phyloP scores from a whole-genome alignment of 2,797 vertebrate genomes.

The Jordanella pulchra region DNA sequence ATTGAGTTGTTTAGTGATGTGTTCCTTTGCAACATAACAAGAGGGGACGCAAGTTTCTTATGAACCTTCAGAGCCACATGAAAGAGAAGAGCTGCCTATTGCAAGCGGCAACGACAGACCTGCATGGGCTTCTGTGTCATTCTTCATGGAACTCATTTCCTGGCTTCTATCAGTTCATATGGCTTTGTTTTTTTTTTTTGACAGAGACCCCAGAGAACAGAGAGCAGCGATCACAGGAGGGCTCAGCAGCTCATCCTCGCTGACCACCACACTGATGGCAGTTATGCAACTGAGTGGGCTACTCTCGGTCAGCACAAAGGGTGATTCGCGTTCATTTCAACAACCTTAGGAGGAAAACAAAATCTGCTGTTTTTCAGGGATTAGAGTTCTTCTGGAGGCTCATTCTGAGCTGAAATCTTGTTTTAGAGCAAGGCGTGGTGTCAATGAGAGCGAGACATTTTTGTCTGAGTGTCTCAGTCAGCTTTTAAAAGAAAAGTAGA shows the following conservation, averaged over 20 bases:
- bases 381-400: background rate
- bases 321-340: constrained; percentile 45
- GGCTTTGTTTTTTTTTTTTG: constrained; percentile 68
- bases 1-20: constrained; percentile 56
- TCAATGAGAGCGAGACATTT: constrained; percentile 10
- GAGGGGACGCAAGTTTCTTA: constrained; percentile 57
- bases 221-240: constrained; percentile 55
- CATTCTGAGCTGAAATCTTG: background rate
- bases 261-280: constrained; percentile 50
- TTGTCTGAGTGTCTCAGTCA: background rate
- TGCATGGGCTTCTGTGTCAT: constrained; percentile 41
- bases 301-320: constrained; percentile 54
- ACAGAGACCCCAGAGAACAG: constrained; percentile 44
- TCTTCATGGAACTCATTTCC: constrained; percentile 73
- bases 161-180: constrained; percentile 70
- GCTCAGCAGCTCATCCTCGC: constrained; percentile 51
- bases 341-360: constrained; percentile 26
- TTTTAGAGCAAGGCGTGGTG: constrained; percentile 2
- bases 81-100: constrained; percentile 54
- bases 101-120: constrained; percentile 58
- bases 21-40: constrained; percentile 60
- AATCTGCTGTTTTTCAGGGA: background rate
- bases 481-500: constrained; percentile 23
- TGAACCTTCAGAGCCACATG: constrained; percentile 67
- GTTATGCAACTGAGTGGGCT: constrained; percentile 59